These are phyloP conservation scores for Fregata magnificens DNA, from an alignment of 2,113 vertebrate genomes.

Conservation along the genomic window DNA sequence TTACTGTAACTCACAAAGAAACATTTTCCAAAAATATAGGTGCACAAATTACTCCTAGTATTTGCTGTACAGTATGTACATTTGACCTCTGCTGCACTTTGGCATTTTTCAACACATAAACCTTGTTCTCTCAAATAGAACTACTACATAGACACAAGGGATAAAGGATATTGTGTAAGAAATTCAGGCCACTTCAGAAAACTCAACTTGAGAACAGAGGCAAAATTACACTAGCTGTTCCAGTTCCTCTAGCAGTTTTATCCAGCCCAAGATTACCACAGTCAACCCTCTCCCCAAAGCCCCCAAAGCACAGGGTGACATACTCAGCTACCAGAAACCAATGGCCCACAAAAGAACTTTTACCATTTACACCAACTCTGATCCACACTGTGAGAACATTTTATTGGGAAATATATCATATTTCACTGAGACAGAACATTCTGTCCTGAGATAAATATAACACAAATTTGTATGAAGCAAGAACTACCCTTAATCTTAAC, in stretches of 20 bases:
- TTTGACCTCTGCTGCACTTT: conserved; percentile 7
- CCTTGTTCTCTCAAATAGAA: conserved; percentile 57
- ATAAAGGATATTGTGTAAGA: conserved; percentile 57
- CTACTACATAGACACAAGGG: conserved; percentile 30
- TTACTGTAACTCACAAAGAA: conserved; percentile 26
- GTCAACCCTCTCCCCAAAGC: not conserved
- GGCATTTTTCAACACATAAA: conserved; percentile 48
- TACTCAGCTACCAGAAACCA: not conserved
- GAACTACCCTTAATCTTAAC: no score
- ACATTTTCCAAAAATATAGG: conserved; percentile 54
- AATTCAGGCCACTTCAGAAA: conserved; percentile 41
- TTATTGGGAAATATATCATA: no score
- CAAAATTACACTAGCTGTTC: conserved; percentile 29
- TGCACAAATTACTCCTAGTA: conserved; percentile 2
- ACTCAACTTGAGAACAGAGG: conserved; percentile 41
- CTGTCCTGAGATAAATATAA: no score
- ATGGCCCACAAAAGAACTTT: not conserved
- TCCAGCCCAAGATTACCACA: not conserved
- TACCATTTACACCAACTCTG: not conserved
- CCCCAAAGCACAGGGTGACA: not conserved
- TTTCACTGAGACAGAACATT: no score
- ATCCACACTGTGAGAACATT: no score
- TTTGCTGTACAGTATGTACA: conserved; percentile 41
- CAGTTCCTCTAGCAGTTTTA: conserved; percentile 1
- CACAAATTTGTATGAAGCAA: no score